A percentile compares a stretch with the other conserved stretches of the same genome.
Conservation (phyloP, 2,888 invertebrate genomes). For the Leucoma salicis region DNA sequence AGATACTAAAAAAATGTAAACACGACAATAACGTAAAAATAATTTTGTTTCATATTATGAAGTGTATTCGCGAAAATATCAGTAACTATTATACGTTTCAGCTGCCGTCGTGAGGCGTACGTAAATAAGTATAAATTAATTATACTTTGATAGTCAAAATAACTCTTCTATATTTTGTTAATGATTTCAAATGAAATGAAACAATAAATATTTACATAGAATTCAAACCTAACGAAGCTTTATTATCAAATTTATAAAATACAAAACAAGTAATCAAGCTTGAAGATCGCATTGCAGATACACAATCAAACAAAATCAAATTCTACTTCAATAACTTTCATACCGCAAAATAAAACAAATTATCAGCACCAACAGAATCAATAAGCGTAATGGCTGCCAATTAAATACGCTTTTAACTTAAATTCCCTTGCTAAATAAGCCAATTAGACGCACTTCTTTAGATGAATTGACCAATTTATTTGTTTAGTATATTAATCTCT, state of each 20-base stretch:
- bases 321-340: slow-evolving; percentile 1
- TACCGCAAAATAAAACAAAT: slow-evolving; percentile 5
- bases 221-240: background rate
- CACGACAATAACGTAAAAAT: too few species aligned
- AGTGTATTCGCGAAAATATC: too few species aligned
- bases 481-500: slow-evolving; percentile 17
- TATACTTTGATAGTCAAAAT: too few species aligned
- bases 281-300: background rate
- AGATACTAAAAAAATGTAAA: too few species aligned
- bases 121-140: too few species aligned
- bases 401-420: slow-evolving; percentile 25
- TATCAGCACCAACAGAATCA: slow-evolving; percentile 14
- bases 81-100: too few species aligned
- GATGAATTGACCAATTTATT: slow-evolving; percentile 25
- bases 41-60: too few species aligned
- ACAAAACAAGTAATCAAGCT: background rate
- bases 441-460: slow-evolving; percentile 23
- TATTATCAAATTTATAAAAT: background rate
- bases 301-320: background rate
- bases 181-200: too few species aligned
- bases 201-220: background rate
- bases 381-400: slow-evolving; percentile 24
- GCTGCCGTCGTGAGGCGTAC: too few species aligned
- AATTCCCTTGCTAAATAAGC: slow-evolving; percentile 23
- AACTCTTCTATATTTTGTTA: too few species aligned